Base-by-base conservation (phyloP, 2,888 invertebrate genomes). In the Adela reaumurella region DNA sequence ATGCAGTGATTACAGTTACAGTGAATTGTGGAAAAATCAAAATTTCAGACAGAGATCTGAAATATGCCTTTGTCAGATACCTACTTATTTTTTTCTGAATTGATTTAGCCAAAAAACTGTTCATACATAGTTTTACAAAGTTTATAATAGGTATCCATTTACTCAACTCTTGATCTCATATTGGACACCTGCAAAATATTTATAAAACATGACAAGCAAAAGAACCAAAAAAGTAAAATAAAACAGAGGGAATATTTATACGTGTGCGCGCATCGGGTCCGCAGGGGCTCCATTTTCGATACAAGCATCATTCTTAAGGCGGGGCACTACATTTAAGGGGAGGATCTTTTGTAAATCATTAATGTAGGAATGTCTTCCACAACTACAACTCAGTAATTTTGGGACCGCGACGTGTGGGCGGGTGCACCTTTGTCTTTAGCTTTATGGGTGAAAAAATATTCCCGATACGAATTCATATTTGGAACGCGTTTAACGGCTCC, bases 301-400 rank as follows among this genome's bases (percentile, higher is more conserved):
- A n/a, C n/a, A n/a, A n/a, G 77, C 74, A 76, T 76, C 74, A 74
- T 74, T 74, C 64, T 58, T 55, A 63, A 70, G 78, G 78, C 77
- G 78, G 74, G 57, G 70, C 67, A 72, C 76, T 74, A 77, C 74
- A 78, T 78, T 78, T 74, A 78, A 68, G 74, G 78, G 78, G 78
- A 74, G 78, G 78, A 56, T 74, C 70, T 62, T 69, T 60, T 74
- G 73, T 60, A 70, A 78, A 77, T 78, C 77, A 78, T 78, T 78
- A 78, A 74, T 64, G 64, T 62, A 60, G 70, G 74, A 77, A 77
- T 78, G 74, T 65, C 59, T 67, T 49, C 64, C 64, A 64, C 68
- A 71, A 69, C 65, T 64, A 65, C 65, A 65, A 62, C 60, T 57
- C 66, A 64, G 67, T 76, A 74, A 77, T 76, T 77, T 74, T 61